These are phyloP conservation scores for Ophion ventricosus DNA, from an alignment of 2,888 invertebrate species.

Conservation along the genomic window DNA sequence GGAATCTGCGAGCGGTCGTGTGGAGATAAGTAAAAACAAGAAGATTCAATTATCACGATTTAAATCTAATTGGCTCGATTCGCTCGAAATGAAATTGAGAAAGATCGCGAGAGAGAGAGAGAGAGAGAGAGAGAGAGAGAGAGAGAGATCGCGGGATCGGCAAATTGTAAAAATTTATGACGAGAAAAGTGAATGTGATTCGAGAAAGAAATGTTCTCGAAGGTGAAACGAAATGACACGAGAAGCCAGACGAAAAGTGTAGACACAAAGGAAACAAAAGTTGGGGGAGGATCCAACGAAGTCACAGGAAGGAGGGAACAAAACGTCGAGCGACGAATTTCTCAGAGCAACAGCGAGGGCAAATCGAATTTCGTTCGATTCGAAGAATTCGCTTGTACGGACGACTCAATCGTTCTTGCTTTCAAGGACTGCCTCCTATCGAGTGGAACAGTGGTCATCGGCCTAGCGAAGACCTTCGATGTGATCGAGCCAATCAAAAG, in stretches of 20 bases:
- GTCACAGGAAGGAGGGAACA: slow-evolving; percentile 30
- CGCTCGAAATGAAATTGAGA: neutral
- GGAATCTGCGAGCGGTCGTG: neutral
- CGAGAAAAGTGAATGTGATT: neutral
- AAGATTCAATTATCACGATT: neutral
- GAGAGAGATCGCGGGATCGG: neutral
- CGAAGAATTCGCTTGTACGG: slow-evolving; percentile 57
- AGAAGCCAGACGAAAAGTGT: slow-evolving; percentile 30
- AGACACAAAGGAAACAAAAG: slow-evolving; percentile 60
- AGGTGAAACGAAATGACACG: slow-evolving; percentile 43
- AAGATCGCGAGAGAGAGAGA: neutral
- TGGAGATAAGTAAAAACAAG: neutral
- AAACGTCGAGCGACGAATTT: slow-evolving; percentile 42
- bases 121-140: neutral
- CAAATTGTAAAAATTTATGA: slow-evolving; percentile 8
- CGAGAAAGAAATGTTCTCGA: slow-evolving; percentile 4
- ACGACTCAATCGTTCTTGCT: slow-evolving; percentile 32
- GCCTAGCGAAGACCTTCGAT: slow-evolving; percentile 16
- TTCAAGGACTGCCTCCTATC: slow-evolving; percentile 44
- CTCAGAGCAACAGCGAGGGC: slow-evolving; percentile 37
- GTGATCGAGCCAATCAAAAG: neutral
- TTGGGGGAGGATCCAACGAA: slow-evolving; percentile 9
- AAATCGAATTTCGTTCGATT: slow-evolving; percentile 64
- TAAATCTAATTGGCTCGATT: neutral
- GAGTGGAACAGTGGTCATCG: slow-evolving; percentile 35